These are phyloP conservation scores for Anoura caudifer DNA, from an alignment of 2,113 vertebrate species.

Conservation along the genomic window DNA sequence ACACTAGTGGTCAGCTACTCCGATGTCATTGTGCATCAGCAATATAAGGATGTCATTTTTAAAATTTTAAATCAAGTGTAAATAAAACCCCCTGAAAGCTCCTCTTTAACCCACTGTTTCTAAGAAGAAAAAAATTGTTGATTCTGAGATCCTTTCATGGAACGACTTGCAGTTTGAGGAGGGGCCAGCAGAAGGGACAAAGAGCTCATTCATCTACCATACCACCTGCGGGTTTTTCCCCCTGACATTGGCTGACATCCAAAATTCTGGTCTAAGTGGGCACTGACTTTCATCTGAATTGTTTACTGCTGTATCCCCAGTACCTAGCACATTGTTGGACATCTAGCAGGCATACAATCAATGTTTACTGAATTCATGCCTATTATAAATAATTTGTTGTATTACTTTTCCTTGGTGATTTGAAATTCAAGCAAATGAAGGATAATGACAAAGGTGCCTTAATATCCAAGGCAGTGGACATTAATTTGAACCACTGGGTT, in stretches of 20 bases:
- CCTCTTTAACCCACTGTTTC: not conserved
- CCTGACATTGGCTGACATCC: not conserved
- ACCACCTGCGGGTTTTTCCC: rapidly evolving
- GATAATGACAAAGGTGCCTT: not conserved
- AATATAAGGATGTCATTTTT: not conserved
- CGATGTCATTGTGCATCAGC: not conserved
- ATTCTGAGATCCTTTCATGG: not conserved
- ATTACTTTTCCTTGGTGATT: not conserved
- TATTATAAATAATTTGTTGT: not conserved
- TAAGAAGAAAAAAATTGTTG: not conserved
- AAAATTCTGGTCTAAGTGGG: not conserved
- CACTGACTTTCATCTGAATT: not conserved
- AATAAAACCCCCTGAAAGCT: not conserved
- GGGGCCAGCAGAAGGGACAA: slow-evolving; percentile 41
- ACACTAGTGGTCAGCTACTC: slow-evolving; percentile 6
- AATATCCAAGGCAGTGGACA: not conserved
- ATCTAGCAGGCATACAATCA: not conserved
- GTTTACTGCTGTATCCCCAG: not conserved
- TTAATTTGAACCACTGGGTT: not conserved
- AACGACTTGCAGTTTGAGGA: not conserved
- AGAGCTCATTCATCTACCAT: not conserved
- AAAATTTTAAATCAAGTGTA: not conserved
- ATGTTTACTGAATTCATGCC: not conserved
- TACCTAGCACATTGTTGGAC: not conserved
- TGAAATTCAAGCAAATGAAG: not conserved